Conservation (phyloP, 2,113 vertebrate genomes). For the Cottus gobio region DNA sequence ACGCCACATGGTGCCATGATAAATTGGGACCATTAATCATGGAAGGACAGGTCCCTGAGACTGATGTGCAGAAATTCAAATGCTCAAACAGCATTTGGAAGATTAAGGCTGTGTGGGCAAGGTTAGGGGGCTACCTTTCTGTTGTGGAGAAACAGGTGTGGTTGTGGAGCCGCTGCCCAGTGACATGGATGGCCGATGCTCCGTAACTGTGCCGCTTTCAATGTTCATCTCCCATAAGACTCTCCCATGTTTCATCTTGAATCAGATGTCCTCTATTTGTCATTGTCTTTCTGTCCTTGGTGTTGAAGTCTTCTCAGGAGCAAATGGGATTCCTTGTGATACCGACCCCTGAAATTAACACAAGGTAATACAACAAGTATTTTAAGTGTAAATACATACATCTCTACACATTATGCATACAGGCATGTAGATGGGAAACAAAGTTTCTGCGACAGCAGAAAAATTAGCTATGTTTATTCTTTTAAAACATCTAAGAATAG, state of each 20-base stretch:
- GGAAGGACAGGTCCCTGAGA: conserved; percentile 71
- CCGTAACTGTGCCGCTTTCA: conserved; percentile 27
- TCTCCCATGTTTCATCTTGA: conserved; percentile 32
- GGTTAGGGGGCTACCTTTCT: conserved; percentile 68
- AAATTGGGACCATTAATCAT: conserved; percentile 85
- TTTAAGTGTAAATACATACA: not conserved
- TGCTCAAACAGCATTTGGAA: conserved; percentile 83
- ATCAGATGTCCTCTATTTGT: conserved; percentile 60
- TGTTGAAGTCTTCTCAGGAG: conserved; percentile 27
- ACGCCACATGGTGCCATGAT: conserved; percentile 79
- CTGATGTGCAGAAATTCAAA: conserved; percentile 86
- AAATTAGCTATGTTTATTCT: not conserved
- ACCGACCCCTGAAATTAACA: conserved; percentile 14
- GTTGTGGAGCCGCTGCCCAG: conserved; percentile 16
- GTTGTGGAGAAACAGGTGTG: conserved; percentile 61
- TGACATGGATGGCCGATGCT: conserved; percentile 19
- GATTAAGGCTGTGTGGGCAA: conserved; percentile 81
- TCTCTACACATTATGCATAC: not conserved
- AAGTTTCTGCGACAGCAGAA: not conserved
- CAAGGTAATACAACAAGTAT: not conserved
- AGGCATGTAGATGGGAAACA: not conserved
- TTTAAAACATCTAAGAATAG: conserved; percentile 21
- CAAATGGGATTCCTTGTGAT: conserved; percentile 15
- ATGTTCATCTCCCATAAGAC: conserved; percentile 36
- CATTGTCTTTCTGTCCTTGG: conserved; percentile 55